Conservation (phyloP, 2,797 vertebrate species). For the Poecilia wingei region DNA sequence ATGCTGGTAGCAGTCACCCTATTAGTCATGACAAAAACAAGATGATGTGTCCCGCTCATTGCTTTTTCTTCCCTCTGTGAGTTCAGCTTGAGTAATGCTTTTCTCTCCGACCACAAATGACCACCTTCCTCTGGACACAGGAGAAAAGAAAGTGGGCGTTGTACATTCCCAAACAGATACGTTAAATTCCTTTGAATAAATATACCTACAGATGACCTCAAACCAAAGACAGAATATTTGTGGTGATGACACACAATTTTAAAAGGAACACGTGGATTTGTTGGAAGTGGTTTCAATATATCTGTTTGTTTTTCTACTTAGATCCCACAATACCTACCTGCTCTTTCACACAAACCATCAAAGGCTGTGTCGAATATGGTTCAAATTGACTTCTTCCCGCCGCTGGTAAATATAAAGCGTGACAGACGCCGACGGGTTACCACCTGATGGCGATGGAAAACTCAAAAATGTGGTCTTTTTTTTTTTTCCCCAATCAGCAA, state of each 20-base stretch:
- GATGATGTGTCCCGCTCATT: conserved; percentile 48
- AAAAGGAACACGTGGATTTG: conserved; percentile 40
- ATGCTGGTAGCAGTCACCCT: conserved; percentile 50
- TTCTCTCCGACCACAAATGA: conserved; percentile 65
- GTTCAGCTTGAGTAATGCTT: conserved; percentile 75
- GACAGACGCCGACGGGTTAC: background rate
- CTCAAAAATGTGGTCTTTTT: background rate
- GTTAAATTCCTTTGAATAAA: conserved; percentile 66
- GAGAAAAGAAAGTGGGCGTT: conserved; percentile 63
- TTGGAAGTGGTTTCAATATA: conserved; percentile 31
- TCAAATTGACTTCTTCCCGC: conserved; percentile 5
- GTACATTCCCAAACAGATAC: conserved; percentile 67
- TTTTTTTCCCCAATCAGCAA: background rate
- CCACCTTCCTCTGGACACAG: conserved; percentile 66
- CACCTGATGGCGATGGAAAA: background rate
- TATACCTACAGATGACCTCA: conserved; percentile 65
- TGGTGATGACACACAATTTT: conserved; percentile 46
- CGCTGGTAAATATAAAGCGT: background rate
- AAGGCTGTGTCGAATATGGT: conserved; percentile 42
- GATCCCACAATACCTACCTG: conserved; percentile 35
- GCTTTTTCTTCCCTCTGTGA: conserved; percentile 51
- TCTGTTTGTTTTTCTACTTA: conserved; percentile 50
- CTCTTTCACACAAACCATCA: conserved; percentile 55
- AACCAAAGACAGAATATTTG: conserved; percentile 51
- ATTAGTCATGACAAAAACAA: conserved; percentile 73